These are phyloP conservation scores for Nothocercus julius DNA, from an alignment of 2,113 vertebrate species.

Conservation along the genomic window DNA sequence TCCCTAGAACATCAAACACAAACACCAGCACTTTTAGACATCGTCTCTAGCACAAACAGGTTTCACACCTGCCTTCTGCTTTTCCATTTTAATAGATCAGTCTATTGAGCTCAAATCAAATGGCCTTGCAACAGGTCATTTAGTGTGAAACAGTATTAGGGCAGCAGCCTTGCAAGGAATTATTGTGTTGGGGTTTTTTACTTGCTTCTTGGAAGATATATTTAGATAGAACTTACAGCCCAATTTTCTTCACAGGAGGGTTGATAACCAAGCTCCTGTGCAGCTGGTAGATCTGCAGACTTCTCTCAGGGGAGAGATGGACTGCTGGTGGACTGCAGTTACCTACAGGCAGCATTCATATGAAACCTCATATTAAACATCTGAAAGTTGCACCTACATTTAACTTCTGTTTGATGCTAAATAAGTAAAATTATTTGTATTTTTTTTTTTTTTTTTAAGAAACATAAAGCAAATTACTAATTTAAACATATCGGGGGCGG, in stretches of 20 bases:
- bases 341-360: not conserved
- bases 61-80: accelerated
- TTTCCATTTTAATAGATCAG: not conserved
- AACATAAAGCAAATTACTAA: not conserved
- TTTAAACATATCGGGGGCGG: not conserved
- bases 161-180: not conserved
- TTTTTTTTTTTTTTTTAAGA: not conserved
- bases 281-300: not conserved
- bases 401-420: not conserved
- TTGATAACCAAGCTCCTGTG: not conserved
- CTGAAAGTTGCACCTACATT: not conserved
- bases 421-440: not conserved
- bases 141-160: not conserved
- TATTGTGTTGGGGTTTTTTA: not conserved
- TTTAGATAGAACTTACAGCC: not conserved
- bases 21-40: not conserved
- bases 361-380: not conserved
- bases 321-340: not conserved
- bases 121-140: not conserved
- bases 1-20: not conserved
- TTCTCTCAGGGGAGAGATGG: not conserved
- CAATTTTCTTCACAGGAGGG: not conserved
- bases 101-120: not conserved
- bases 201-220: not conserved
- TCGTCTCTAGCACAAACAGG: not conserved